Evolutionary conservation across 2,113 vertebrate species (phyloP).

Genomic region (Steatornis caripensis): DNA sequence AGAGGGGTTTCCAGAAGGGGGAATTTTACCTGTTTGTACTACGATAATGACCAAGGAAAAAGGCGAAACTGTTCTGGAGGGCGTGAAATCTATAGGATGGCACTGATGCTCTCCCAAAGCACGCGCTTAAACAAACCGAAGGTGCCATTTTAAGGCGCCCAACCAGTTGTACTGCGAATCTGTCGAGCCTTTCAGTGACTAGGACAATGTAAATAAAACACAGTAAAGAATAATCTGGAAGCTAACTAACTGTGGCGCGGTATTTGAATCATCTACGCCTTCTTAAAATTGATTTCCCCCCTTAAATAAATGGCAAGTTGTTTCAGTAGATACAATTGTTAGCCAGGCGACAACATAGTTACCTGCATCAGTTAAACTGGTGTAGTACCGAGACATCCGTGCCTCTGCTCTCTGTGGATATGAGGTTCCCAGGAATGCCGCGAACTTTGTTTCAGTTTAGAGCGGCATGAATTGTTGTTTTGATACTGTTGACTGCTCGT

Average conservation of each 20-base stretch:
- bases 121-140: not conserved
- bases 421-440: not conserved
- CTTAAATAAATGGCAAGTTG: not conserved
- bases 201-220: not conserved
- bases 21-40: not conserved
- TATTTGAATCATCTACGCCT: not conserved
- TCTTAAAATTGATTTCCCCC: not conserved
- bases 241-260: not conserved
- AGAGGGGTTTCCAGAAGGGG: not conserved
- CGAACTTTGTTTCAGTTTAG: not conserved
- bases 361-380: not conserved
- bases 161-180: not conserved
- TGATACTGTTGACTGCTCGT: not conserved
- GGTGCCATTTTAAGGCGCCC: not conserved
- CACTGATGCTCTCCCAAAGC: not conserved
- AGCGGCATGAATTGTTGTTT: not conserved
- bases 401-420: not conserved
- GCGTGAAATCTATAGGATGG: not conserved
- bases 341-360: not conserved
- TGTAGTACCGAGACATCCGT: not conserved
- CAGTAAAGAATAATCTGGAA: not conserved
- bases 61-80: not conserved
- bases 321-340: not conserved
- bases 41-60: fast-evolving
- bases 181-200: not conserved